These are phyloP conservation scores for Phortica okadai DNA, from an alignment of 2,888 invertebrate species.

Conservation along the genomic window DNA sequence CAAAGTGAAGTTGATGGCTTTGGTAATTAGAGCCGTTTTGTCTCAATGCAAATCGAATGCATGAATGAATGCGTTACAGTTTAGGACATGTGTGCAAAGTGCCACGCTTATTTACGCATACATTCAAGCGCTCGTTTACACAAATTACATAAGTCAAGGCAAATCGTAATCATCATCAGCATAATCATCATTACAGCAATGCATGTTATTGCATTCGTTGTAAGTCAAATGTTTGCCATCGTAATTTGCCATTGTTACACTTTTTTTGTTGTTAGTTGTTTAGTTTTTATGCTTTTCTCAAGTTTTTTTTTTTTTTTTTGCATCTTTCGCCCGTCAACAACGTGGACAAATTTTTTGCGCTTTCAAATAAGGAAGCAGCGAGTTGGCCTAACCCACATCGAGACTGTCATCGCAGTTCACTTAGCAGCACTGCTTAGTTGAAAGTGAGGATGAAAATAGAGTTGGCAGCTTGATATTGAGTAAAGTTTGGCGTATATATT, in stretches of 20 bases:
- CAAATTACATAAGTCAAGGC: slow-evolving; percentile 35
- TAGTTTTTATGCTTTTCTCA: slow-evolving; percentile 30
- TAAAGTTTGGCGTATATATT: neutral
- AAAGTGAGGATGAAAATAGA: neutral
- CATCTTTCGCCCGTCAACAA: neutral
- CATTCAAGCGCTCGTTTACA: slow-evolving; percentile 27
- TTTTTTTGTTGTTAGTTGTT: slow-evolving; percentile 35
- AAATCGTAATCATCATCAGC: slow-evolving; percentile 19
- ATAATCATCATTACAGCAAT: slow-evolving; percentile 29
- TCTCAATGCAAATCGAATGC: neutral
- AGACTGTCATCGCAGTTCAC: slow-evolving; percentile 11
- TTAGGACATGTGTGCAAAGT: slow-evolving; percentile 51
- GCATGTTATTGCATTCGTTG: neutral
- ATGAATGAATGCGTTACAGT: slow-evolving; percentile 44
- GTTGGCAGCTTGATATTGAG: neutral
- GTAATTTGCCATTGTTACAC: slow-evolving; percentile 30
- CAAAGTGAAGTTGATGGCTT: neutral
- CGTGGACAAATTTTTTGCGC: slow-evolving; percentile 9
- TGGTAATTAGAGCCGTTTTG: slow-evolving; percentile 3
- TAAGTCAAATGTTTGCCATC: slow-evolving; percentile 40
- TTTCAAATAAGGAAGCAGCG: slow-evolving; percentile 35
- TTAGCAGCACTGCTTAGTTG: neutral
- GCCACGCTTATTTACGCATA: slow-evolving; percentile 2
- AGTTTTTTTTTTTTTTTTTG: neutral
- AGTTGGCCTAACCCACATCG: slow-evolving; percentile 35